Evolutionary conservation across 2,888 invertebrate genomes (phyloP), one percentile per base, ranked within the genome.

Genomic region (Diloba caeruleocephala): DNA sequence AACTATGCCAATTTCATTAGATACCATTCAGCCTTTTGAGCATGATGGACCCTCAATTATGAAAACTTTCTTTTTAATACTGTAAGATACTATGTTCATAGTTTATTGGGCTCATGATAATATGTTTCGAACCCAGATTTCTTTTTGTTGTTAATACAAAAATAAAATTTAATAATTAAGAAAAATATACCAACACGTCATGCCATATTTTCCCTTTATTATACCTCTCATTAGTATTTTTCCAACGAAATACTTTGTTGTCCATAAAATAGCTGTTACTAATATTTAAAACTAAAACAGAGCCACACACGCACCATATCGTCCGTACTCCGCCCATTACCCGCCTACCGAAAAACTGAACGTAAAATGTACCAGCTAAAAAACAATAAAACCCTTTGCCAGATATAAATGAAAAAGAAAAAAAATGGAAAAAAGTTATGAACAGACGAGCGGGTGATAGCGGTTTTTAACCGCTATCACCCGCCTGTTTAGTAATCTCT

Each of bases 341-440:
- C 86, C 92, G 92, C 92, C 92, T 91, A 90, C 92, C 90, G 92
- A 92, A 92, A 88, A 87, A 75, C 86, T 78, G 71, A 83, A 74
- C 80, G 85, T 87, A 85, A 85, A 87, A 84, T 73, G 81, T 74
- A 73, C 76, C 76, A 77, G 74, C 69, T 74, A 86, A 90, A 90
- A 92, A 92, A 90, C 88, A 89, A 91, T 88, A 88, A 88, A 89
- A 86, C 82, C 79, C 78, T 83, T 84, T 74, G 78, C 79, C 79
- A 84, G 79, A 79, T 45, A 62, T 28, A 76, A 75, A 81, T 81
- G 78, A 84, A 85, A 84, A 74, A 64, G 71, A 72, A 79, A 78
- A 84, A 85, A 81, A 76, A 75, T 76, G 62, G 14, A 23, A 56
- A 36, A 76, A 62, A 73, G 42, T 36, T 52, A 44, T 56, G 48